Evolutionary conservation across 1,140 invertebrate genomes (phyloP).

Genomic region (Mesaphorura yosii): DNA sequence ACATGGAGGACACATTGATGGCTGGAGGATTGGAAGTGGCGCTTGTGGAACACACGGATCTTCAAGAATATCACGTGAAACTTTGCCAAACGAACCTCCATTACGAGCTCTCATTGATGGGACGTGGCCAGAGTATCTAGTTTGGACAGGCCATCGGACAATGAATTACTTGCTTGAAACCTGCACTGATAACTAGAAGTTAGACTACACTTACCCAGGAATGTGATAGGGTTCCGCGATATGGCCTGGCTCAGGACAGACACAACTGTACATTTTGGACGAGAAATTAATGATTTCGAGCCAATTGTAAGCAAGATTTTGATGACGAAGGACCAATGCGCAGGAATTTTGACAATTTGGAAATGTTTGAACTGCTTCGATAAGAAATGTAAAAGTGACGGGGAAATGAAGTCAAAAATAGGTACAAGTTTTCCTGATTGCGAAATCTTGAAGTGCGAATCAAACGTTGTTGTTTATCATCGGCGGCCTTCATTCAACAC

Average conservation of each 20-base stretch:
- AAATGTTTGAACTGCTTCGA: neutral
- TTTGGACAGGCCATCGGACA: neutral
- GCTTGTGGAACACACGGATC: constrained; percentile 29
- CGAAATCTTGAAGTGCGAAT: too few relatives aligned
- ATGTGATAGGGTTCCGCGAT: constrained; percentile 25
- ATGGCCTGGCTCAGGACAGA: constrained; percentile 11
- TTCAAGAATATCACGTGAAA: constrained; percentile 15
- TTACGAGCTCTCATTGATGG: constrained; percentile 17
- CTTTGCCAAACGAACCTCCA: constrained; percentile 20
- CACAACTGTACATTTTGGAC: constrained; percentile 7
- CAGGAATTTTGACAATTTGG: neutral
- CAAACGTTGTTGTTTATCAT: too few relatives aligned
- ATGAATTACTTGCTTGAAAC: neutral
- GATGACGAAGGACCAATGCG: neutral
- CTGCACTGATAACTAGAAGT: neutral
- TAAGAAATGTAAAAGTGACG: neutral
- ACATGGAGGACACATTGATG: constrained; percentile 3
- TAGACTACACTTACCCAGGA: constrained; percentile 20
- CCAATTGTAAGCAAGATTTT: neutral
- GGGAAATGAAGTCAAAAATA: too few relatives aligned
- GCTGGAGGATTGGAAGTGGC: constrained; percentile 20
- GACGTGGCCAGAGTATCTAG: constrained; percentile 23
- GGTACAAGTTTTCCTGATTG: neutral
- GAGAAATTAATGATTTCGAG: neutral
- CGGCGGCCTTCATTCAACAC: too few relatives aligned